phyloP scores from a whole-genome alignment of 2,888 invertebrate genomes.

The Helobdella robusta region DNA sequence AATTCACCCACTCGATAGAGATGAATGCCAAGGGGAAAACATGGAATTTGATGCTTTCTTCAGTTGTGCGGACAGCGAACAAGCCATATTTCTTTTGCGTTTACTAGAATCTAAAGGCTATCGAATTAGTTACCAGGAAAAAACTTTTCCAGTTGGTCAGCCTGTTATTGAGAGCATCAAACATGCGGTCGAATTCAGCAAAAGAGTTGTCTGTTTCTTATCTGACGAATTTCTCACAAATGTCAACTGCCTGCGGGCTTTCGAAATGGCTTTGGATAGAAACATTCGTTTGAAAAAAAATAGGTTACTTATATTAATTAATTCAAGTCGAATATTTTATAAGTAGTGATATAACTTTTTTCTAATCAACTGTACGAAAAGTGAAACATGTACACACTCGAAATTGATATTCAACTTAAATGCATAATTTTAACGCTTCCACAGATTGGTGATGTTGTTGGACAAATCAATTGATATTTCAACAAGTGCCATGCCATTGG shows the following conservation, averaged over 20 bases:
- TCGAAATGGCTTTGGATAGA: constrained; percentile 34
- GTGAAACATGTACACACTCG: too few relatives aligned
- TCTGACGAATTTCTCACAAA: constrained; percentile 33
- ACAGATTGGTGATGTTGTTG: too few relatives aligned
- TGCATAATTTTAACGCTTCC: too few relatives aligned
- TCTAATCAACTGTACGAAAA: too few relatives aligned
- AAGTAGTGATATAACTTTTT: too few relatives aligned
- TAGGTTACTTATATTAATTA: constrained; percentile 23
- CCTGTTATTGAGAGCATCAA: constrained; percentile 36
- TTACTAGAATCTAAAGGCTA: constrained; percentile 33
- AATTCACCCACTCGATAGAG: constrained; percentile 30
- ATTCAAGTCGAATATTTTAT: too few relatives aligned
- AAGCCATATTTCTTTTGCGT: constrained; percentile 23
- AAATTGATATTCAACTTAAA: too few relatives aligned
- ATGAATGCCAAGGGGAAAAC: constrained; percentile 28
- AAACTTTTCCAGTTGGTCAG: constrained; percentile 36
- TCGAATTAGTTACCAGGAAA: constrained; percentile 34
- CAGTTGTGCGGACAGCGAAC: constrained; percentile 33
- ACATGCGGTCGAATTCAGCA: constrained; percentile 35
- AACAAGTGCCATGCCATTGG: too few relatives aligned
- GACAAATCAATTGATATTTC: too few relatives aligned
- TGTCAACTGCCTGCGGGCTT: constrained; percentile 37
- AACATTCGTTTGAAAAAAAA: constrained; percentile 12
- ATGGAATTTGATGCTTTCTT: constrained; percentile 37
- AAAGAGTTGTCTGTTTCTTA: constrained; percentile 35